Percentiles rank a stretch among this genome's conserved stretches.
Evolutionary conservation across 1,140 invertebrate genomes (phyloP).

Genomic region (Caenorhabditis brenneri): DNA sequence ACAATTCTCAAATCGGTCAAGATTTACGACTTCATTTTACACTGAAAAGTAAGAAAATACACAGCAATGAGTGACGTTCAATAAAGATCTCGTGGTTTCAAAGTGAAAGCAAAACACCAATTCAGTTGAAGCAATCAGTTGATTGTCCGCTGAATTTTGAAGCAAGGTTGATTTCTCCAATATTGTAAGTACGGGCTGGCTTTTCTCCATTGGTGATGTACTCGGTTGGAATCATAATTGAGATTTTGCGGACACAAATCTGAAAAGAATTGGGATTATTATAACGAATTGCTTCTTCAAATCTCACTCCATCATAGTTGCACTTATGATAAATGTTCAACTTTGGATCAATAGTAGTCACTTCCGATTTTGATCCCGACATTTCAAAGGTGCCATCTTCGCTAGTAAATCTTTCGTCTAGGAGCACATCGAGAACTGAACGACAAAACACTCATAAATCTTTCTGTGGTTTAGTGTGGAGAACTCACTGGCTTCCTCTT

Average conservation of each 20-base stretch:
- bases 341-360: slow-evolving; percentile 44
- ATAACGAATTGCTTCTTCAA: neutral
- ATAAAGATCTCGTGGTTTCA: neutral
- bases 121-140: slow-evolving; percentile 35
- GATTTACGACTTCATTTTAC: neutral
- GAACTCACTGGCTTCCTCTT: slow-evolving; percentile 56
- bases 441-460: slow-evolving; percentile 29
- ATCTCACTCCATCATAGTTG: slow-evolving; percentile 40
- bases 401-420: slow-evolving; percentile 28
- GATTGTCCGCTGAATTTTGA: slow-evolving; percentile 39
- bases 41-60: neutral
- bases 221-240: slow-evolving; percentile 14
- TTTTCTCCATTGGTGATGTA: slow-evolving; percentile 34
- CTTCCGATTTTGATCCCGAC: slow-evolving; percentile 29
- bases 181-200: neutral
- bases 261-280: neutral
- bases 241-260: slow-evolving; percentile 34
- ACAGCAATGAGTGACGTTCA: neutral
- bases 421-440: slow-evolving; percentile 36
- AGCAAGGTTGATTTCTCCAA: slow-evolving; percentile 33
- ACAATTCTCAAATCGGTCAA: neutral
- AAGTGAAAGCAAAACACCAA: neutral
- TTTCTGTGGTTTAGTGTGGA: neutral
- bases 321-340: slow-evolving; percentile 47
- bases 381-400: slow-evolving; percentile 32